These are phyloP conservation scores for Gobiocypris rarus DNA, from an alignment of 2,113 vertebrate species.

Conservation along the genomic window DNA sequence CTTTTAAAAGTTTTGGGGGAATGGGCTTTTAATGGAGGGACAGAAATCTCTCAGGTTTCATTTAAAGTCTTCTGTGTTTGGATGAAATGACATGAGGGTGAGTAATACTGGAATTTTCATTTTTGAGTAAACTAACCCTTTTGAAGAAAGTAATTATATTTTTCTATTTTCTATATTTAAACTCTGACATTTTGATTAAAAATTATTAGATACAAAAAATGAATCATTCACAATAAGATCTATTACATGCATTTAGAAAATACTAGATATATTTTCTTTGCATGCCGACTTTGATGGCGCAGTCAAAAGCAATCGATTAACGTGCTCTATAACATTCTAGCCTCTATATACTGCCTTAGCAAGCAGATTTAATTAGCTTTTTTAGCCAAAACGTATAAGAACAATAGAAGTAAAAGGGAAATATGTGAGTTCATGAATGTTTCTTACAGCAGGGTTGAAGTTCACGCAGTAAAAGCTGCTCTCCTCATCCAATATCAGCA, in stretches of 20 bases:
- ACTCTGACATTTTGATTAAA: neutral
- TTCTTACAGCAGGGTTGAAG: conserved; percentile 77
- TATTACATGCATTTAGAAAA: neutral
- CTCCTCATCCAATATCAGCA: conserved; percentile 64
- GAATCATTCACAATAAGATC: neutral
- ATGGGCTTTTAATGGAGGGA: neutral
- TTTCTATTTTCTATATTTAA: too few relatives aligned
- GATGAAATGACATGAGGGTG: neutral
- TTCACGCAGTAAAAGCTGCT: conserved; percentile 69
- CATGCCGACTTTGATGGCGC: neutral
- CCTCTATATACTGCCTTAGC: neutral
- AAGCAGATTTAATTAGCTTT: neutral
- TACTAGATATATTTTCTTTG: neutral
- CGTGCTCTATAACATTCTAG: neutral
- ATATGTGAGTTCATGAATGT: neutral
- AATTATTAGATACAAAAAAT: neutral
- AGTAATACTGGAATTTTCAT: neutral
- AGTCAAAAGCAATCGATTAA: neutral
- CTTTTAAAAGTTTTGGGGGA: neutral
- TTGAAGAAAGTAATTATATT: too few relatives aligned
- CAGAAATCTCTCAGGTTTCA: neutral
- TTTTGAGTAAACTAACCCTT: neutral
- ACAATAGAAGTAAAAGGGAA: neutral
- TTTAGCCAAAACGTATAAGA: neutral
- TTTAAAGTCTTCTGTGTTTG: neutral